phyloP scores from a whole-genome alignment of 2,888 invertebrate genomes.

The Ligdia adustata region DNA sequence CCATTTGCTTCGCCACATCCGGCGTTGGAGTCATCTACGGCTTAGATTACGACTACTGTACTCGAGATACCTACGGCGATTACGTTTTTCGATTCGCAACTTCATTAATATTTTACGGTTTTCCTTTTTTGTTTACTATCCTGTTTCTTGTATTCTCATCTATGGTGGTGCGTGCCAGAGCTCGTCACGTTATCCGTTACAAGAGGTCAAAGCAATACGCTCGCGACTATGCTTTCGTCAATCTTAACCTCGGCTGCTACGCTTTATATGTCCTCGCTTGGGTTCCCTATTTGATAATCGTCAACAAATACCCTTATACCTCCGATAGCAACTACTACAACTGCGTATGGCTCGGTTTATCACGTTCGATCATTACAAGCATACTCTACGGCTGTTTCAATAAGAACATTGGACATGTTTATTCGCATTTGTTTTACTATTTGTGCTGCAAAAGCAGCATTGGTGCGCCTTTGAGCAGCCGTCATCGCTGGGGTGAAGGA shows the following conservation, averaged over 20 bases:
- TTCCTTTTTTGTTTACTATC: conserved; percentile 84
- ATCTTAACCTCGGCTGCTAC: conserved; percentile 87
- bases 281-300: conserved; percentile 87
- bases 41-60: conserved; percentile 88
- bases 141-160: conserved; percentile 79
- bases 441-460: conserved; percentile 89
- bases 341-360: conserved; percentile 87
- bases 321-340: conserved; percentile 85
- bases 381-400: conserved; percentile 86
- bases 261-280: conserved; percentile 86
- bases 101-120: conserved; percentile 81
- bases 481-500: conserved; percentile 70
- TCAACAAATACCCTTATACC: conserved; percentile 76
- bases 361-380: conserved; percentile 87
- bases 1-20: conserved; percentile 80
- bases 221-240: conserved; percentile 85
- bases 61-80: conserved; percentile 79
- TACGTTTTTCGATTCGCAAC: conserved; percentile 83
- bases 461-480: conserved; percentile 85
- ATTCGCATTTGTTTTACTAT: conserved; percentile 89
- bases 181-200: conserved; percentile 79
- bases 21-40: conserved; percentile 85
- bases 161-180: conserved; percentile 76
- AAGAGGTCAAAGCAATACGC: conserved; percentile 85
- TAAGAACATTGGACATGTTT: conserved; percentile 88